phyloP scores from a whole-genome alignment of 2,888 invertebrate genomes.

The Mechanitis mazaeus region DNA sequence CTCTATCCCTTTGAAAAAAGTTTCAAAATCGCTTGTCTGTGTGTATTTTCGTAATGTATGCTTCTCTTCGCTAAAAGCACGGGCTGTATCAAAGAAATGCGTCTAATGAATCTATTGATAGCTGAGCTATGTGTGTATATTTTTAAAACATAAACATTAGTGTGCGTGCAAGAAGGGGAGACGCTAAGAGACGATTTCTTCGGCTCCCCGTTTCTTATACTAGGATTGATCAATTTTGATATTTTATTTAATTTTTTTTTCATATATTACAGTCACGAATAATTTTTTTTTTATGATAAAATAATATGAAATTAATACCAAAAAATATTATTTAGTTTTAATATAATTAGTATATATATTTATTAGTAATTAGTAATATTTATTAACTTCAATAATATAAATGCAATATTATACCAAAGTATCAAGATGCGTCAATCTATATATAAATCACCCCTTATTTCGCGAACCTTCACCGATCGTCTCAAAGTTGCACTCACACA shows the following conservation, averaged over 20 bases:
- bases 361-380: no score
- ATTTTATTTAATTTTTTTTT: slow-evolving; percentile 26
- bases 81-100: slow-evolving; percentile 71
- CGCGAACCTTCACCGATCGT: slow-evolving; percentile 66
- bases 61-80: slow-evolving; percentile 64
- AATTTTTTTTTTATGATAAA: no score
- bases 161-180: slow-evolving; percentile 65
- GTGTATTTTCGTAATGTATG: slow-evolving; percentile 32
- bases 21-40: slow-evolving; percentile 36
- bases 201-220: slow-evolving; percentile 70
- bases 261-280: no score
- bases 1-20: slow-evolving; percentile 30
- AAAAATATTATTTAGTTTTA: no score
- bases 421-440: slow-evolving; percentile 40
- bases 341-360: no score
- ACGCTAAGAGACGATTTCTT: slow-evolving; percentile 73
- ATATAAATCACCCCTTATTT: slow-evolving; percentile 65
- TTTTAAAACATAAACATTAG: slow-evolving; percentile 58
- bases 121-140: slow-evolving; percentile 56
- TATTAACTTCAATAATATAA: slow-evolving; percentile 20
- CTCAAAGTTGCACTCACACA: slow-evolving; percentile 60
- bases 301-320: no score
- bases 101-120: slow-evolving; percentile 75
- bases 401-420: slow-evolving; percentile 8
- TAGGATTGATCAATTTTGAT: slow-evolving; percentile 40